Conservation (phyloP, 2,113 vertebrate genomes). For the Ptyas mucosa region DNA sequence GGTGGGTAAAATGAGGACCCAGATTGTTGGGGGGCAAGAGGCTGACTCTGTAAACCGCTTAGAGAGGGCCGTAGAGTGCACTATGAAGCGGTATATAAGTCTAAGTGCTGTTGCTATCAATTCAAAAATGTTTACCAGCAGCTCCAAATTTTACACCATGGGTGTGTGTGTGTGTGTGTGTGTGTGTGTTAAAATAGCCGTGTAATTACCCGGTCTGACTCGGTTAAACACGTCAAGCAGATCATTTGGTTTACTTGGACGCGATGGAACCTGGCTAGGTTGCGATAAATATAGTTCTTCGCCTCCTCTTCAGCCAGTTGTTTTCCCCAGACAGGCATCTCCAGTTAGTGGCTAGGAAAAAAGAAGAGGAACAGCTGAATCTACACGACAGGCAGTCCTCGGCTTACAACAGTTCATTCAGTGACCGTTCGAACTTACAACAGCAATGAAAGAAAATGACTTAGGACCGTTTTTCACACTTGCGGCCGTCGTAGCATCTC, state of each 20-base stretch:
- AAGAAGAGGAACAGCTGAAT: neutral
- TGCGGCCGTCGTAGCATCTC: too few species aligned
- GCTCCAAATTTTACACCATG: neutral
- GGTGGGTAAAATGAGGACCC: too few species aligned
- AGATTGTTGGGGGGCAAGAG: too few species aligned
- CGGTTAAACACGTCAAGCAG: neutral
- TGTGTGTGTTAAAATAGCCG: too few species aligned
- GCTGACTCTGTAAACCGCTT: too few species aligned
- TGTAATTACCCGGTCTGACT: constrained; percentile 20
- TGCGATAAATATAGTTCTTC: neutral
- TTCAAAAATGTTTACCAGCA: neutral
- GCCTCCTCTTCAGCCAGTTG: constrained; percentile 6
- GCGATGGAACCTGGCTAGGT: rapidly evolving
- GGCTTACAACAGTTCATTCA: neutral
- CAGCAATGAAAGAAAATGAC: neutral
- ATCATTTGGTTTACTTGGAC: constrained; percentile 20
- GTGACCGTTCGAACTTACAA: neutral
- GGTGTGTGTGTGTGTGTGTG: rapidly evolving
- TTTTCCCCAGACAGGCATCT: neutral
- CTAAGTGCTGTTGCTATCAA: neutral
- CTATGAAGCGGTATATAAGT: too few species aligned
- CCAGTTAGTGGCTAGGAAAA: neutral
- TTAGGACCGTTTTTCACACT: neutral
- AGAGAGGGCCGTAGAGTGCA: too few species aligned
- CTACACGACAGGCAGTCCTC: neutral